Base-by-base conservation (phyloP, 2,113 vertebrate genomes). In the Nycticryphes semicollaris region DNA sequence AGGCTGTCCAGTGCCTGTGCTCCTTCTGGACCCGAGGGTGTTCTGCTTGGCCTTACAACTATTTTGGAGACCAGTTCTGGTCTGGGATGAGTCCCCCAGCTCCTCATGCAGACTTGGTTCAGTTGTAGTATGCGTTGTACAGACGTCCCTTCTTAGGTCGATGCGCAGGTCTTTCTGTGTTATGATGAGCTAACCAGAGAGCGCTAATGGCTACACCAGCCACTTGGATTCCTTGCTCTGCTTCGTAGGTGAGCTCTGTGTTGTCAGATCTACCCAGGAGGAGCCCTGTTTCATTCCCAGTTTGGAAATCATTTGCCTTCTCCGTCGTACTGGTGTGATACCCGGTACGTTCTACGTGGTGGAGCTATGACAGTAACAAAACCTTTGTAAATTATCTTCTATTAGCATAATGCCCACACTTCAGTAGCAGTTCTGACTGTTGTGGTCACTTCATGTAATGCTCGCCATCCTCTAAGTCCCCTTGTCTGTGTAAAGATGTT, bases 121-220 rank as follows among this genome's bases (percentile, higher is more conserved):
- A 25, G 53, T 7, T 15, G 23, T 24, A 8, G 48, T 21, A 19
- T 50, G 77, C 2, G 0, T 37, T 92, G 77, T 7, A 12, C 91
- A 94, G 76, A 33, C 68, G 7, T n/a, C 75, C 81, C 82, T 35
- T 23, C 84, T 39, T 0, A 9, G 54, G 14, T 20, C 14, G 12
- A 11, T 8, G 18, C 31, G 75, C n/a, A 19, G 57, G 62, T 35
- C 60, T 51, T 59, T 47, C 75, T 39, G 60, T 2, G 1, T 25
- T 37, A 14, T 91, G 94, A 97, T 93, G 96, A 96, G 77, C 74
- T 43, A 94, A 94, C 62, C 96, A 96, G 95, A 91, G 89, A 68
- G 79, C 41, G 6, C 73, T 94, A 79, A 94, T 91, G 48, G 66
- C 84, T 95, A 4, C 74, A 19, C 24, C 96, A 93, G 91, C 60